Evolutionary conservation across 2,888 invertebrate genomes (phyloP), one percentile per base, ranked within the genome.

Genomic region (Orchesella flavescens): DNA sequence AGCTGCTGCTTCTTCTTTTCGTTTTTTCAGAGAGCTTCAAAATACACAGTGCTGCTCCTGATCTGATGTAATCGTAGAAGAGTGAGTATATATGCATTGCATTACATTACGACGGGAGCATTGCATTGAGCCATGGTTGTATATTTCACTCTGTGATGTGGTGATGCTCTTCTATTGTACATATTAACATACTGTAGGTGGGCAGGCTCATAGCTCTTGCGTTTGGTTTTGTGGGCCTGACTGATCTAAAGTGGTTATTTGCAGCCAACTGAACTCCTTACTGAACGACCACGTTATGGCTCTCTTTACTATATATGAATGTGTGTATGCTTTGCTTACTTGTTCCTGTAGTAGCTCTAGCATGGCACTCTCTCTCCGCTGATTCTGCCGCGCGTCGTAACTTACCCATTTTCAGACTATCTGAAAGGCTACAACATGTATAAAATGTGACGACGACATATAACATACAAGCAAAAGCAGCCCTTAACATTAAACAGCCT

Each of bases 181-280:
- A 53, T 53, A 72, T 79, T 73, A 79, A 65, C 79, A 69, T 69
- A 57, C 44, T 80, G 78, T 84, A 85, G 85, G 84, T 86, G 84
- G 86, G 83, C 84, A 79, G 84, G 85, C 79, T 73, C 82, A 81
- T 84, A 84, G 85, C 83, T 84, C 84, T 85, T 83, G 84, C 83
- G 72, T 80, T 80, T 84, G 76, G 85, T 46, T 61, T 79, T 86
- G 86, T 86, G 85, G 80, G 87, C 81, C 87, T 87, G 78, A 78
- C 78, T 78, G 85, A 86, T 86, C 85, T 86, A 86, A 86, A 87
- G 86, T 86, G 87, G 86, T 86, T 86, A 86, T 87, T 86, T 87
- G 85, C 84, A 86, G 87, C 86, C 85, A 86, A 85, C 84, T 79
- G 34, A 34, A 34, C 34, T 34, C 43, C 24, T 65, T 23, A 19